Conservation (phyloP, 1,140 invertebrate genomes). For the Battus philenor region DNA sequence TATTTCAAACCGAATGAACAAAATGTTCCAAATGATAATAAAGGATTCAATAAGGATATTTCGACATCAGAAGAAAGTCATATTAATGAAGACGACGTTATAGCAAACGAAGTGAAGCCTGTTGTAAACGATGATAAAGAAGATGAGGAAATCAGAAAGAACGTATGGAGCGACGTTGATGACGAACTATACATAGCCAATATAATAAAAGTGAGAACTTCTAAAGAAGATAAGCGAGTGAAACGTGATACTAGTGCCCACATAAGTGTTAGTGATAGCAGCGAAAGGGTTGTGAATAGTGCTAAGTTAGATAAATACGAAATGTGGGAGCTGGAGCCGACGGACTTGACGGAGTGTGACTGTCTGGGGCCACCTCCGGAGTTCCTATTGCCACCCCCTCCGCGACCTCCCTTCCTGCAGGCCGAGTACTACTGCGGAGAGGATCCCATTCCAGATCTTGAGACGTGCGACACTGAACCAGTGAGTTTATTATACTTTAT, state of each 20-base stretch:
- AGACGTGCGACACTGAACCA: constrained; percentile 76
- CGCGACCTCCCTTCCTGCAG: constrained; percentile 75
- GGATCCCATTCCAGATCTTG: constrained; percentile 70
- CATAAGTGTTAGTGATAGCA: constrained; percentile 66
- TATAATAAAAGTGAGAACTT: constrained; percentile 60
- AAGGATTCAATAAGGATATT: constrained; percentile 15
- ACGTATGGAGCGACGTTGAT: constrained; percentile 66
- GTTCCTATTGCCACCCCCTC: constrained; percentile 77
- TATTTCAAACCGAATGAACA: constrained; percentile 27
- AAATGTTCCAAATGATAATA: constrained; percentile 25
- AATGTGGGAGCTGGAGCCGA: constrained; percentile 70
- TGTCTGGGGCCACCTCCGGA: constrained; percentile 78
- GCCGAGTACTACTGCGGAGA: constrained; percentile 72
- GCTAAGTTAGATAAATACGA: constrained; percentile 68
- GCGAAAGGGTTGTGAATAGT: constrained; percentile 72
- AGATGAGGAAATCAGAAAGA: constrained; percentile 57
- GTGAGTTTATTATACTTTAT: constrained; percentile 56
- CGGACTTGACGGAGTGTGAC: constrained; percentile 75
- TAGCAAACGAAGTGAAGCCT: constrained; percentile 35
- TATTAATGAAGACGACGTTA: constrained; percentile 32
- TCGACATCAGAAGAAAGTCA: constrained; percentile 12
- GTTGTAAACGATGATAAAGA: constrained; percentile 29
- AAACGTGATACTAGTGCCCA: constrained; percentile 65
- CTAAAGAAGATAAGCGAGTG: constrained; percentile 58
- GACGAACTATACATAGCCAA: constrained; percentile 69